Evolutionary conservation across 2,113 vertebrate genomes (phyloP).

Genomic region (Pagrus major): DNA sequence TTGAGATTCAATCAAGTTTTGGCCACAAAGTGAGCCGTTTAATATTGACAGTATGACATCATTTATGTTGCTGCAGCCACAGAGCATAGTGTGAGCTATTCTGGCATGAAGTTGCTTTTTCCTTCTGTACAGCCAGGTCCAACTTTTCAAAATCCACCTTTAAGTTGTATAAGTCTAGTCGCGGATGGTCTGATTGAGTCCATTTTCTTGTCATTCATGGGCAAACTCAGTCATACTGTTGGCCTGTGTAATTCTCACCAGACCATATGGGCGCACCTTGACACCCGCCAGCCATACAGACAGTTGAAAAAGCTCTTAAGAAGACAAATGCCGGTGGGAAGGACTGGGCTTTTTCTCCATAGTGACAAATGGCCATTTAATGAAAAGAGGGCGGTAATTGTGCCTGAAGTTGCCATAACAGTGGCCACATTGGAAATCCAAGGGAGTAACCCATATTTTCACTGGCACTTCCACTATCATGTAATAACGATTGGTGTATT

Average conservation of each 20-base stretch:
- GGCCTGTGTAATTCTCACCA: conserved; percentile 25
- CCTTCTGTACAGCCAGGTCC: conserved; percentile 15
- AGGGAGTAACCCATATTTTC: conserved; percentile 52
- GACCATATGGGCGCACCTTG: conserved; percentile 15
- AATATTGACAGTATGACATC: conserved; percentile 34
- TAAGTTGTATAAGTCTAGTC: background rate
- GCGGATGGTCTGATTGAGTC: conserved; percentile 35
- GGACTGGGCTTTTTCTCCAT: conserved; percentile 8
- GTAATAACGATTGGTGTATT: conserved; percentile 37
- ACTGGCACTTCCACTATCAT: conserved; percentile 57
- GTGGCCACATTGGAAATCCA: conserved; percentile 62
- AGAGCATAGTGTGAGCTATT: conserved; percentile 21
- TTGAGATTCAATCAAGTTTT: background rate
- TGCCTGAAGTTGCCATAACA: conserved; percentile 43
- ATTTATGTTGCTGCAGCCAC: background rate
- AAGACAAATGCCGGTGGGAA: conserved; percentile 1
- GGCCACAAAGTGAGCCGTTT: background rate
- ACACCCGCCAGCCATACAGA: conserved; percentile 20
- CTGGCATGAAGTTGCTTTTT: conserved; percentile 45
- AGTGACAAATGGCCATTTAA: conserved; percentile 59
- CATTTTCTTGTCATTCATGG: conserved; percentile 50
- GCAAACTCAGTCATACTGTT: conserved; percentile 16
- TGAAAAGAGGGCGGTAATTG: conserved; percentile 31
- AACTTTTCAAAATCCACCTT: conserved; percentile 36
- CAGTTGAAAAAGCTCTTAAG: background rate